Evolutionary conservation across 2,797 vertebrate species (phyloP).

Genomic region (Cossypha niveicapilla): DNA sequence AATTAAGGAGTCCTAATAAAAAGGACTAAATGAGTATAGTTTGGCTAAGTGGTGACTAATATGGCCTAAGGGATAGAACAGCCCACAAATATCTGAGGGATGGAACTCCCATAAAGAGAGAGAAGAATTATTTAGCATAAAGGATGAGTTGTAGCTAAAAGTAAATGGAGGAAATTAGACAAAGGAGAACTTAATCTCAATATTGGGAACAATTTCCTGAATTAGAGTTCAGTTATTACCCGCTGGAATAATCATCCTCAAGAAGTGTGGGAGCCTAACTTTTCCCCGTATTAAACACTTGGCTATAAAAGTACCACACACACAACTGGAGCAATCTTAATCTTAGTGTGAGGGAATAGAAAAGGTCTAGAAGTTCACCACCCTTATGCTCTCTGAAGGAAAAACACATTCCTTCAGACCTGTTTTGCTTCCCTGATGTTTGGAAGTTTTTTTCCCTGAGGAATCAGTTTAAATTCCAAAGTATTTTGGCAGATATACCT

Average conservation of each 20-base stretch:
- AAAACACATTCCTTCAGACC: not conserved
- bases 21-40: not conserved
- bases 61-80: not conserved
- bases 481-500: not conserved
- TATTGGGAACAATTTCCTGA: conserved; percentile 8
- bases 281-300: not conserved
- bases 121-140: conserved; percentile 15
- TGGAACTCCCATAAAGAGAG: not conserved
- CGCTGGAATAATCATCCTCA: not conserved
- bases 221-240: not conserved
- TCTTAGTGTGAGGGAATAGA: not conserved
- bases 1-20: not conserved
- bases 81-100: not conserved
- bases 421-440: not conserved
- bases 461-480: not conserved
- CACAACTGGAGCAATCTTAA: not conserved
- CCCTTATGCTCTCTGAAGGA: not conserved
- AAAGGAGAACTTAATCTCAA: conserved; percentile 28
- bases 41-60: conserved; percentile 32
- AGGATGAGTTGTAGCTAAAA: not conserved
- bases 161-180: not conserved
- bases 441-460: not conserved
- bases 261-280: not conserved
- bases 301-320: not conserved
- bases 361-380: not conserved